phyloP scores from a whole-genome alignment of 2,888 invertebrate species.

The Callyntrura guangdongensis region DNA sequence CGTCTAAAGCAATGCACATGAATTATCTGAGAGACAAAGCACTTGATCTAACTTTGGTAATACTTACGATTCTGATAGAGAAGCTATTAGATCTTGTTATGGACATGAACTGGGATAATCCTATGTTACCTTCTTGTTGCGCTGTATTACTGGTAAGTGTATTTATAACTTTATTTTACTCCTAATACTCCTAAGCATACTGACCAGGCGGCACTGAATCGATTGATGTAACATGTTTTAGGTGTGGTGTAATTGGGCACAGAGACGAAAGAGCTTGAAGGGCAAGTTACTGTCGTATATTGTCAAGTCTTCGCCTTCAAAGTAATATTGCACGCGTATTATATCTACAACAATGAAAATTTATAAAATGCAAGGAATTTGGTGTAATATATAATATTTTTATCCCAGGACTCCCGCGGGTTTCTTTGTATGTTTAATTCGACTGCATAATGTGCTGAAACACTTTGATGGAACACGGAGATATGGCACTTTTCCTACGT shows the following conservation, averaged over 20 bases:
- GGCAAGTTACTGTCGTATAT: too few relatives aligned
- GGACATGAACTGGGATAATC: constrained; percentile 79
- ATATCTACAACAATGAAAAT: background rate
- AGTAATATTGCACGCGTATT: too few relatives aligned
- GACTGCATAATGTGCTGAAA: background rate
- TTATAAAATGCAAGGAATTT: too few relatives aligned
- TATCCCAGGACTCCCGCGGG: background rate
- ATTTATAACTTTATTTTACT: too few relatives aligned
- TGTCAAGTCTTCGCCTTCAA: too few relatives aligned
- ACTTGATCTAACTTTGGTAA: constrained; percentile 64
- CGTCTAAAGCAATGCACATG: background rate
- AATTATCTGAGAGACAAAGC: constrained; percentile 20
- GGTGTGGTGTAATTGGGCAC: constrained; percentile 32
- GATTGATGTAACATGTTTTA: background rate
- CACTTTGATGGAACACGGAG: background rate
- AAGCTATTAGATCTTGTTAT: background rate
- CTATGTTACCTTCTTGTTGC: constrained; percentile 46
- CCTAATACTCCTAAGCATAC: too few relatives aligned
- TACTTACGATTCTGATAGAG: constrained; percentile 66
- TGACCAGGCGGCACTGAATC: too few relatives aligned
- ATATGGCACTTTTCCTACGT: constrained; percentile 37
- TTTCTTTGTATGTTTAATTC: background rate
- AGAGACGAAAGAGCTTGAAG: background rate
- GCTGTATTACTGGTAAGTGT: constrained; percentile 74
- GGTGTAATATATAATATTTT: background rate